Evolutionary conservation across 2,888 invertebrate genomes (phyloP).

Genomic region (Rhagonycha fulva): DNA sequence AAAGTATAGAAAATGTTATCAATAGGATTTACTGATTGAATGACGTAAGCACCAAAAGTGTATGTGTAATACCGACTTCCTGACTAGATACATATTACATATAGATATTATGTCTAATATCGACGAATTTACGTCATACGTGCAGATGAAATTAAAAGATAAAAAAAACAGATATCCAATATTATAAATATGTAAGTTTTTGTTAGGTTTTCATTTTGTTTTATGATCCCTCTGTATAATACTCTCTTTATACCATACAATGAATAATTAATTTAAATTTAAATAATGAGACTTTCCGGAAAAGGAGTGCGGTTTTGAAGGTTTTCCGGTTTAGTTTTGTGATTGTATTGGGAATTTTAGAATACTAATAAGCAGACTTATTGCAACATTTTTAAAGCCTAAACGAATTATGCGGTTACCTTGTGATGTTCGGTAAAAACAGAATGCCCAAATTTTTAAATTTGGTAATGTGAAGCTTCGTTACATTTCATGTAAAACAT

Average conservation of each 20-base stretch:
- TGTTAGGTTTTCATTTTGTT: neutral
- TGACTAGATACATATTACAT: neutral
- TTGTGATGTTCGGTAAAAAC: too few relatives aligned
- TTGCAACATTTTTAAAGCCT: neutral
- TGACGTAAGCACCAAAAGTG: neutral
- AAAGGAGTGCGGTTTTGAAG: neutral
- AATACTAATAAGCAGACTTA: neutral
- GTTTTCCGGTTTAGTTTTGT: neutral
- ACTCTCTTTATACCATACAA: neutral
- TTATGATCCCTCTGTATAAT: neutral
- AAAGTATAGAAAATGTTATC: neutral
- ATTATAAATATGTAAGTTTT: neutral
- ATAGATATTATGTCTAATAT: neutral
- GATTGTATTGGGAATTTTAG: neutral
- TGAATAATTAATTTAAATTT: neutral
- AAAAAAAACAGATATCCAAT: neutral
- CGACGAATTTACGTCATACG: neutral
- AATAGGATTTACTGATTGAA: neutral
- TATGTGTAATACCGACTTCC: neutral
- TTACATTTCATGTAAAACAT: neutral
- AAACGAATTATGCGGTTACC: neutral
- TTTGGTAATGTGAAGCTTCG: too few relatives aligned
- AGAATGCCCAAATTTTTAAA: too few relatives aligned
- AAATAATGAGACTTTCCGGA: neutral
- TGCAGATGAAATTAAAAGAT: neutral